Evolutionary conservation across 2,888 invertebrate genomes (phyloP).

Genomic region (Blomia tropicalis): DNA sequence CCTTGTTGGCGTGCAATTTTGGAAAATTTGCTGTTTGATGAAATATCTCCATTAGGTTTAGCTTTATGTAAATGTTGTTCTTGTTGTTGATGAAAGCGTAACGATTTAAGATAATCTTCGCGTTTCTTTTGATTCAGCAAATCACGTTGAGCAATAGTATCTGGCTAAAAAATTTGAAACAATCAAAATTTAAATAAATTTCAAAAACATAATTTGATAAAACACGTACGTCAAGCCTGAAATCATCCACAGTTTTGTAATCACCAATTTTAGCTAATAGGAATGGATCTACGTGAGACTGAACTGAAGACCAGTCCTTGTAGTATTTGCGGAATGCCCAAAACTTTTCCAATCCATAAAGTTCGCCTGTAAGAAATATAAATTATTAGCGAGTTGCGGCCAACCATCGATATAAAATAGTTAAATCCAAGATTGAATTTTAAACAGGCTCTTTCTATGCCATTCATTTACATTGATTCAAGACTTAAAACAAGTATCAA

Average conservation of each 20-base stretch:
- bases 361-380: conserved; percentile 51
- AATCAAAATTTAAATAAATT: neutral
- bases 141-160: conserved; percentile 14
- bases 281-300: conserved; percentile 52
- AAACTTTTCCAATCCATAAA: conserved; percentile 96
- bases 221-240: conserved; percentile 36
- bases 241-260: conserved; percentile 76
- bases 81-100: neutral
- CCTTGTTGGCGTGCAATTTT: neutral
- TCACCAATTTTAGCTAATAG: conserved; percentile 54
- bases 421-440: conserved; percentile 23
- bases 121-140: neutral
- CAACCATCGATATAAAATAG: conserved; percentile 19
- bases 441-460: conserved; percentile 2
- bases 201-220: too few species aligned
- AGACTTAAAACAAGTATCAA: neutral
- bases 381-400: conserved; percentile 23
- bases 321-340: conserved; percentile 98
- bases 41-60: neutral
- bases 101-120: neutral
- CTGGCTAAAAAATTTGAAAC: conserved; percentile 9
- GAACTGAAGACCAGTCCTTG: conserved; percentile 51
- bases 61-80: neutral
- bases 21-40: neutral
- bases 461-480: conserved; percentile 9